Conservation (phyloP, 2,888 invertebrate genomes). For the Monoplex corrugatus region DNA sequence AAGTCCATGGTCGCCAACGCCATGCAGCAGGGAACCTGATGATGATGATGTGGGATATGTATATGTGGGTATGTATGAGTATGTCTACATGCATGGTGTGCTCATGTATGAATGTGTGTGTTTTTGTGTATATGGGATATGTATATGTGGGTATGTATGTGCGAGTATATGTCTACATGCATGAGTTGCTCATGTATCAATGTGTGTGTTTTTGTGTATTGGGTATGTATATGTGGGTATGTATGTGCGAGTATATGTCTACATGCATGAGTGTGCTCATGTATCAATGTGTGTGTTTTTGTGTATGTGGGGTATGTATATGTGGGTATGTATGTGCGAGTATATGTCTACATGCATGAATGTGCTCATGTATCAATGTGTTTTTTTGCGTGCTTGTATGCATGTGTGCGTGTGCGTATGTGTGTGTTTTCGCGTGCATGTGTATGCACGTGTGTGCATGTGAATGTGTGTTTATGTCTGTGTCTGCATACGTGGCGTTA, state of each 20-base stretch:
- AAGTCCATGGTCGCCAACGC: too few relatives aligned
- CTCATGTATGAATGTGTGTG: too few relatives aligned
- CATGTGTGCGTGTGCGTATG: constrained; percentile 19
- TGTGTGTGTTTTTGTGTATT: background rate
- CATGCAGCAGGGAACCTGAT: background rate
- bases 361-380: background rate
- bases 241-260: constrained; percentile 1
- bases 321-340: background rate
- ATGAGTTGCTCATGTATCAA: background rate
- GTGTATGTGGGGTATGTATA: background rate
- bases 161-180: too few relatives aligned
- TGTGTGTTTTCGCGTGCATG: background rate
- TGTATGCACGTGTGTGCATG: constrained; percentile 5
- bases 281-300: background rate
- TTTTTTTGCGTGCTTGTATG: background rate
- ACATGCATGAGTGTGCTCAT: background rate
- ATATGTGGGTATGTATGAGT: background rate
- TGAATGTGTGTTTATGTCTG: constrained; percentile 27
- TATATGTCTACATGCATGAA: background rate
- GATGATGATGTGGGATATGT: background rate
- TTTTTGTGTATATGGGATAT: too few relatives aligned
- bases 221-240: background rate
- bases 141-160: too few relatives aligned
- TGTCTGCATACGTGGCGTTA: background rate
- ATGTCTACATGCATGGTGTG: background rate